These are phyloP conservation scores for Dendroctonus valens DNA, from an alignment of 1,140 invertebrate species.

Conservation along the genomic window DNA sequence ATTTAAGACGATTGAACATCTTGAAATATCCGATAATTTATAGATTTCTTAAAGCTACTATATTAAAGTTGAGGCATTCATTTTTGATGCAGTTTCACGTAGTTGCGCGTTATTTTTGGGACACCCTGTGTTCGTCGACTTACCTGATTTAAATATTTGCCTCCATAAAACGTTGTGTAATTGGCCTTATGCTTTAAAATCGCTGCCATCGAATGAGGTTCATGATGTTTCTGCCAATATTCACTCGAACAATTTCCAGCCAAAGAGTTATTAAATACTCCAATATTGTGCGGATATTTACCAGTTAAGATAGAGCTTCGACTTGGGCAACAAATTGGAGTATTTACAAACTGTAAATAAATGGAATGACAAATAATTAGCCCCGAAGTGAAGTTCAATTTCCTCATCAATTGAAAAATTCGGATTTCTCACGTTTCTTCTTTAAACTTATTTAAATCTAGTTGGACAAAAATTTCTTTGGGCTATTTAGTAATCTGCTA, in stretches of 20 bases:
- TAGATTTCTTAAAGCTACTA: not conserved
- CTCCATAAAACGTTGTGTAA: slow-evolving; percentile 80
- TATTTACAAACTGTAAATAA: slow-evolving; percentile 66
- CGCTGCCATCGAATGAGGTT: slow-evolving; percentile 67
- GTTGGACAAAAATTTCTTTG: no score
- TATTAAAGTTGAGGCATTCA: no score
- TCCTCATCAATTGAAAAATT: no score
- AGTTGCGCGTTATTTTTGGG: no score
- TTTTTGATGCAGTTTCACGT: no score
- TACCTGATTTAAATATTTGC: slow-evolving; percentile 84
- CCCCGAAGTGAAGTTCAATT: no score
- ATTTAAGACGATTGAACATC: no score
- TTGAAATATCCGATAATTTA: not conserved
- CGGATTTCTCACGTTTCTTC: no score
- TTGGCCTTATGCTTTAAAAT: slow-evolving; percentile 58
- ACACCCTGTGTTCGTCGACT: not conserved
- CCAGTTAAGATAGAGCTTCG: slow-evolving; percentile 83
- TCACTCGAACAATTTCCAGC: slow-evolving; percentile 71
- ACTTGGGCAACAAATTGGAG: slow-evolving; percentile 87
- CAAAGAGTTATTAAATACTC: slow-evolving; percentile 74
- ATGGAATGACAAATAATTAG: no score
- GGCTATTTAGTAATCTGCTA: no score
- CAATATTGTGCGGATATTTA: slow-evolving; percentile 80
- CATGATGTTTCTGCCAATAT: slow-evolving; percentile 64
- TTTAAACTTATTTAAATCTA: no score